Evolutionary conservation across 2,797 vertebrate genomes (phyloP).

Genomic region (Bucorvus abyssinicus): DNA sequence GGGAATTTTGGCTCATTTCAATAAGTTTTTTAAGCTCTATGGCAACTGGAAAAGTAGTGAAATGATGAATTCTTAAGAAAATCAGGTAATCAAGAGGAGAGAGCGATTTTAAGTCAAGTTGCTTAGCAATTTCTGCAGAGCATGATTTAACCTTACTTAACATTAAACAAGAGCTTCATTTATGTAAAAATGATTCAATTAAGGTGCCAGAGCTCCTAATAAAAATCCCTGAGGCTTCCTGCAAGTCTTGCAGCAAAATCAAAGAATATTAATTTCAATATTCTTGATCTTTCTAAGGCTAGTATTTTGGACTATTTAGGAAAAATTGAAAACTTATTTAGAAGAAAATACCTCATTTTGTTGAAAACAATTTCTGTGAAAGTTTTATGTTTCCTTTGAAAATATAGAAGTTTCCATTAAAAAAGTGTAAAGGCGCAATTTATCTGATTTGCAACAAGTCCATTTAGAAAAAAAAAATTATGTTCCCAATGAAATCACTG

Average conservation of each 20-base stretch:
- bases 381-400: background rate
- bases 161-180: background rate
- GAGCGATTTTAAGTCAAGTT: background rate
- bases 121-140: background rate
- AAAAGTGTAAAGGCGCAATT: background rate
- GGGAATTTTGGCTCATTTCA: background rate
- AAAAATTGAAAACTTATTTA: background rate
- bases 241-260: background rate
- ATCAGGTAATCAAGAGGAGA: background rate
- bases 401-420: background rate
- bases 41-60: background rate
- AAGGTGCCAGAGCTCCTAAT: background rate
- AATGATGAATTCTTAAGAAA: background rate
- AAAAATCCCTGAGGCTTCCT: background rate
- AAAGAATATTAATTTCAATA: background rate
- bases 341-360: background rate
- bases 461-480: background rate
- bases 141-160: background rate
- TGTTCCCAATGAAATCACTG: background rate
- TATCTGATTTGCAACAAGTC: background rate
- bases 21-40: background rate
- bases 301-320: background rate
- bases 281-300: background rate
- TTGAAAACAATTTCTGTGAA: background rate
- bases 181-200: background rate